Evolutionary conservation across 2,888 invertebrate species (phyloP).

Genomic region (Drosophila trichaetosa): DNA sequence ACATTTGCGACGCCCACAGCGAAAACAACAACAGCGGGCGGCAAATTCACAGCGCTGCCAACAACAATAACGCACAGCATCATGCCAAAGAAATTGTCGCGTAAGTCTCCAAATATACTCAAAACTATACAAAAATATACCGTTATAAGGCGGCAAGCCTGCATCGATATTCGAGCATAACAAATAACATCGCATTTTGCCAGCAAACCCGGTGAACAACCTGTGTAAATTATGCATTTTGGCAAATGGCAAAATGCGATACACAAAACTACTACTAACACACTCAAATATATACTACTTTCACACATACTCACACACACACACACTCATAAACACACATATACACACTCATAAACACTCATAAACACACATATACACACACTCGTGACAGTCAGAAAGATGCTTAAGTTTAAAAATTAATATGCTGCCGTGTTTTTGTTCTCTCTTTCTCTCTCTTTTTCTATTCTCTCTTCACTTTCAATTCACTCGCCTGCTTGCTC

Average conservation of each 20-base stretch:
- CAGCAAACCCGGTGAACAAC: neutral
- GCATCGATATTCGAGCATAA: neutral
- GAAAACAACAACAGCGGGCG: slow-evolving; percentile 52
- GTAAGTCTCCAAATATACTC: slow-evolving; percentile 56
- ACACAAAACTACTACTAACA: slow-evolving; percentile 2
- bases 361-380: neutral
- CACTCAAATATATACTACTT: neutral
- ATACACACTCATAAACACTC: neutral
- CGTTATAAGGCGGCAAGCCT: too few relatives aligned
- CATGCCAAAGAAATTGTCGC: slow-evolving; percentile 72
- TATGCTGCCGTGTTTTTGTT: slow-evolving; percentile 51
- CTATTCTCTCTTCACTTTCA: slow-evolving; percentile 8
- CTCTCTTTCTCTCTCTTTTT: slow-evolving; percentile 23
- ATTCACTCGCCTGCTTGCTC: slow-evolving; percentile 13
- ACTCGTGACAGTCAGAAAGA: slow-evolving; percentile 10
- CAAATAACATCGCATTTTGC: neutral
- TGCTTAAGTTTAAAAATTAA: slow-evolving; percentile 37
- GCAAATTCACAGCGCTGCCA: slow-evolving; percentile 61
- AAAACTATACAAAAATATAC: neutral
- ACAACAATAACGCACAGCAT: slow-evolving; percentile 62
- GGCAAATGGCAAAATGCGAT: neutral
- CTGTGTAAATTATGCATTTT: neutral
- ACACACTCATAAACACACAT: neutral
- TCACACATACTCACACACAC: neutral
- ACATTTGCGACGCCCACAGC: slow-evolving; percentile 42